phyloP scores from a whole-genome alignment of 2,113 vertebrate species.

The Malurus elegans region DNA sequence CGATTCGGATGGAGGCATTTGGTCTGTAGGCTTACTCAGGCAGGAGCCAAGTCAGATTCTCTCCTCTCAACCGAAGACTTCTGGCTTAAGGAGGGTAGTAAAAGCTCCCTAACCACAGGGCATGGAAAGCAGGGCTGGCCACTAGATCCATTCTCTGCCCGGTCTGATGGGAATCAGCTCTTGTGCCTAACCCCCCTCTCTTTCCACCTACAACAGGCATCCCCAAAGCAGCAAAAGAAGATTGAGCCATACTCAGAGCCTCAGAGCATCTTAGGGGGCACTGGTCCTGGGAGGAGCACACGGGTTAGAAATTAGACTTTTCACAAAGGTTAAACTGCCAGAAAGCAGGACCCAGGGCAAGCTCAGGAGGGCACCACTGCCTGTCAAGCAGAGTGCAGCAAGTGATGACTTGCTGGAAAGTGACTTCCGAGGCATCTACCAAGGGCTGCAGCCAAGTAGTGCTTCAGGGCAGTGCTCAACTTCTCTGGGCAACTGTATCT shows the following conservation, averaged over 20 bases:
- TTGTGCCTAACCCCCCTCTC: background rate
- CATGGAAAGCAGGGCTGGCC: background rate
- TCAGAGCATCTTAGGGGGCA: background rate
- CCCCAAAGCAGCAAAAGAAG: background rate
- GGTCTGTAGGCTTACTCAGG: background rate
- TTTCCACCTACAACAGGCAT: background rate
- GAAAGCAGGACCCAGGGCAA: background rate
- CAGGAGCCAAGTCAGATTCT: background rate
- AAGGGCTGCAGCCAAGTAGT: background rate
- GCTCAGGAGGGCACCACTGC: background rate
- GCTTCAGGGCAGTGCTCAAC: background rate
- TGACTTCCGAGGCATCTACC: constrained; percentile 38
- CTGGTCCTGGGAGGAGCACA: fast-evolving
- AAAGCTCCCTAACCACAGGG: background rate
- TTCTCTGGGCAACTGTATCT: background rate
- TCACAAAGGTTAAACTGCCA: background rate
- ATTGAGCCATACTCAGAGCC: background rate
- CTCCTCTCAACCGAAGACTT: background rate
- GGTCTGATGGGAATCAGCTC: background rate
- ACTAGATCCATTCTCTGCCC: background rate
- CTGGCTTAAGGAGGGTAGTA: background rate
- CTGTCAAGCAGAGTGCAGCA: background rate
- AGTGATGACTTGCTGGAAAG: background rate
- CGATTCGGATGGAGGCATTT: background rate
- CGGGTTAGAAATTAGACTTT: background rate